A percentile compares a stretch with the other conserved stretches of the same genome.
Evolutionary conservation across 2,113 vertebrate species (phyloP).

Genomic region (Cinclus mexicanus): DNA sequence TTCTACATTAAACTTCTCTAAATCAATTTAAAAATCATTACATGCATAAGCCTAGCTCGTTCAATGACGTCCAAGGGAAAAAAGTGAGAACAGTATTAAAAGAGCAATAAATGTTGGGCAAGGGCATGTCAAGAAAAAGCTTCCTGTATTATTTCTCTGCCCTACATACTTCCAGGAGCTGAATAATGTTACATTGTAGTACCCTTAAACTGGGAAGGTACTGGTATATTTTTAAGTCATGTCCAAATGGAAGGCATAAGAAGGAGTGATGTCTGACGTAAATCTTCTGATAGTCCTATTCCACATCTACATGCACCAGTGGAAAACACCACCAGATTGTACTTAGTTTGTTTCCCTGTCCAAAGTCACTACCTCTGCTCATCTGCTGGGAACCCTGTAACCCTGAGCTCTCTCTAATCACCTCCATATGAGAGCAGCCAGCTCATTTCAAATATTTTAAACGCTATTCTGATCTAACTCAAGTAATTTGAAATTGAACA

Average conservation of each 20-base stretch:
- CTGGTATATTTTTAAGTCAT: background rate
- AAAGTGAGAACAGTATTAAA: background rate
- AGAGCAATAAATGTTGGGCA: background rate
- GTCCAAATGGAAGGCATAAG: background rate
- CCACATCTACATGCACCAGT: background rate
- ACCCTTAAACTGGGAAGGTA: background rate
- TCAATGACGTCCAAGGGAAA: background rate
- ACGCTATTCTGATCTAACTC: background rate
- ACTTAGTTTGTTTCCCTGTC: background rate
- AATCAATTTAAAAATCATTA: background rate
- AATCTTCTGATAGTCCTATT: background rate
- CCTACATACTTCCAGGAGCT: background rate
- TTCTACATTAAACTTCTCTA: background rate
- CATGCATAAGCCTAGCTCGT: background rate
- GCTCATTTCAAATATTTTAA: background rate
- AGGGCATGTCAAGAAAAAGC: background rate
- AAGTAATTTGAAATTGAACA: background rate
- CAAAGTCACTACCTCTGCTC: background rate
- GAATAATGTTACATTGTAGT: background rate
- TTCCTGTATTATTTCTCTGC: background rate
- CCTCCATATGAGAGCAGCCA: background rate
- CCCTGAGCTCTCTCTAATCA: background rate
- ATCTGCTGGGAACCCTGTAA: background rate
- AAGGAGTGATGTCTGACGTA: background rate
- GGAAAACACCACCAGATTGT: background rate